These are phyloP conservation scores for Nylanderia fulva DNA, from an alignment of 1,140 invertebrate genomes.

Conservation along the genomic window DNA sequence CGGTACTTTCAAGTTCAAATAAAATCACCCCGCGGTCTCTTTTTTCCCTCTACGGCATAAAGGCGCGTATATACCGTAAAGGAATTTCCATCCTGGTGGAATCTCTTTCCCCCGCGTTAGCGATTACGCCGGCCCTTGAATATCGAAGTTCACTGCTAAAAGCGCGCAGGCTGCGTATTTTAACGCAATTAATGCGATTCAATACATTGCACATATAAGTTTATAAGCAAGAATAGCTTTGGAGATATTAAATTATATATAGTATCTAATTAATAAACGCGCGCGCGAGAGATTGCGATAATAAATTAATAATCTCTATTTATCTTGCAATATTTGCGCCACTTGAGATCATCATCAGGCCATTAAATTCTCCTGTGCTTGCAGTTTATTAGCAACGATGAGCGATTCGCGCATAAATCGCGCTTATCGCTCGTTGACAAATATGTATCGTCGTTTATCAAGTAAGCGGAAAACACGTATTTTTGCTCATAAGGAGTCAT, in stretches of 20 bases:
- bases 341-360: slow-evolving; percentile 6
- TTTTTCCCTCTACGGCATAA: slow-evolving; percentile 15
- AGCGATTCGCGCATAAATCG: not conserved
- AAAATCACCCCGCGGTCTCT: slow-evolving; percentile 34
- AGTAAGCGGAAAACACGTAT: slow-evolving; percentile 31
- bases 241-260: not conserved
- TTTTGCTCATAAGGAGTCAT: slow-evolving; percentile 26
- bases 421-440: slow-evolving; percentile 42
- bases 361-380: slow-evolving; percentile 22
- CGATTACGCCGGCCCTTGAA: slow-evolving; percentile 35
- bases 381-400: slow-evolving; percentile 17
- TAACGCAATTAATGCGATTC: slow-evolving; percentile 42
- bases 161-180: slow-evolving; percentile 40
- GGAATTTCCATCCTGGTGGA: slow-evolving; percentile 50
- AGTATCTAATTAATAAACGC: slow-evolving; percentile 31
- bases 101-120: slow-evolving; percentile 23
- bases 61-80: slow-evolving; percentile 41
- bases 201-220: not conserved
- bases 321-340: not conserved
- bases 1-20: slow-evolving; percentile 52
- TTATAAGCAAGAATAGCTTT: slow-evolving; percentile 18
- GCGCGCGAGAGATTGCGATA: slow-evolving; percentile 4
- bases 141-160: slow-evolving; percentile 59
- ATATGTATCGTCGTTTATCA: slow-evolving; percentile 47
- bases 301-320: slow-evolving; percentile 33